Percentiles rank a stretch among this genome's conserved stretches.
Evolutionary conservation across 92 coral and sea anemone species (phyloP).

Genomic region (Siderastrea siderea): DNA sequence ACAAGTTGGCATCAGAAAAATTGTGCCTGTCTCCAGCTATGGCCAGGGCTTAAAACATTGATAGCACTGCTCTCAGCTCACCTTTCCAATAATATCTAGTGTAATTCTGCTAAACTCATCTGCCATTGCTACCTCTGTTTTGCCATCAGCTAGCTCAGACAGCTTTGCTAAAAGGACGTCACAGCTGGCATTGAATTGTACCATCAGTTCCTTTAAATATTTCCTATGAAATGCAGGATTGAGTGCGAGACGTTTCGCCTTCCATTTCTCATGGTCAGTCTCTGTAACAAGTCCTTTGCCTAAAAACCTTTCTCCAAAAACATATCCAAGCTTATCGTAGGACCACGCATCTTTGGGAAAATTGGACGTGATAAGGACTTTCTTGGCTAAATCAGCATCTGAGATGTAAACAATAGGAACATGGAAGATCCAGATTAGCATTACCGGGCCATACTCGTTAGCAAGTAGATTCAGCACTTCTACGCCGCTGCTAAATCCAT

Average conservation of each 20-base stretch:
- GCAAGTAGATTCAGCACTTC: constrained; percentile 58
- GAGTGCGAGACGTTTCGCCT: constrained; percentile 41
- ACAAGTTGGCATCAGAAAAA: too few species aligned
- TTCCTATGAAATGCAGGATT: constrained; percentile 72
- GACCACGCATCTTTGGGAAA: constrained; percentile 64
- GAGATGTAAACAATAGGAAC: constrained; percentile 76
- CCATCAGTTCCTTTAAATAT: constrained; percentile 66
- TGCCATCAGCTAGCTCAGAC: constrained; percentile 73
- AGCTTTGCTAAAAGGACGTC: constrained; percentile 68
- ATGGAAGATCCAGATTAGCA: constrained; percentile 76
- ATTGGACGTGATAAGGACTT: constrained; percentile 66
- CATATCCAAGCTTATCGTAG: constrained; percentile 34
- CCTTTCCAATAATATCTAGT: constrained; percentile 86
- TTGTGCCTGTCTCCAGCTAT: too few species aligned
- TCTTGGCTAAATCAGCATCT: constrained; percentile 61
- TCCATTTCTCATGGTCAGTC: constrained; percentile 56
- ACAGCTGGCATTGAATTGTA: constrained; percentile 74
- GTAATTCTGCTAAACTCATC: constrained; percentile 73
- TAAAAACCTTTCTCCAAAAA: constrained; percentile 83
- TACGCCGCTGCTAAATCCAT: constrained; percentile 3
- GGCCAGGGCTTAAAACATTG: too few species aligned
- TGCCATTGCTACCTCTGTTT: constrained; percentile 74
- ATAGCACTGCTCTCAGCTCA: background rate
- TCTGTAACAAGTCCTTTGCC: constrained; percentile 72
- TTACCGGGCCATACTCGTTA: constrained; percentile 74